Evolutionary conservation across 2,888 invertebrate genomes (phyloP).

Genomic region (Hipparchia semele): DNA sequence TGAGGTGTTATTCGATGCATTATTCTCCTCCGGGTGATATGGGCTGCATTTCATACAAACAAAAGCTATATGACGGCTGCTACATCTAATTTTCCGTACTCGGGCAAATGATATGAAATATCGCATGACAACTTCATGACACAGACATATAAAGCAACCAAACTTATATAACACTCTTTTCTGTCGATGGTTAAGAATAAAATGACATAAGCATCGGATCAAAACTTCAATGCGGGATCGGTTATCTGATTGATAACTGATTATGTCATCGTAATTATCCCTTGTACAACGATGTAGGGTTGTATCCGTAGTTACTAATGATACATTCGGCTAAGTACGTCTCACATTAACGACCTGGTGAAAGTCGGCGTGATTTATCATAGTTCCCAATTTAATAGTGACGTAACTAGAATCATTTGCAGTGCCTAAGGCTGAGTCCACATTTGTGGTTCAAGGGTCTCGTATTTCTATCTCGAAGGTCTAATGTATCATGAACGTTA

Average conservation of each 20-base stretch:
- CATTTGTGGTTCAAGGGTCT: neutral
- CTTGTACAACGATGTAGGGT: conserved; percentile 31
- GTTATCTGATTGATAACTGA: conserved; percentile 20
- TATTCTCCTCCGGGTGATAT: too few relatives aligned
- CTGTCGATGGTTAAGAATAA: neutral
- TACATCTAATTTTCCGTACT: too few relatives aligned
- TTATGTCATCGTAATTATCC: conserved; percentile 28
- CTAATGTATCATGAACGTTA: too few relatives aligned
- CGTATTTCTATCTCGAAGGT: too few relatives aligned
- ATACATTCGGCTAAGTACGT: conserved; percentile 39
- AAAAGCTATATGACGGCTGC: too few relatives aligned
- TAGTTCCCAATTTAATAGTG: conserved; percentile 43
- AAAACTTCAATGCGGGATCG: conserved; percentile 3
- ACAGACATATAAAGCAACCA: too few relatives aligned
- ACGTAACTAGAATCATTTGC: conserved; percentile 45
- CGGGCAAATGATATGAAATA: too few relatives aligned
- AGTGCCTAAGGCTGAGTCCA: conserved; percentile 18
- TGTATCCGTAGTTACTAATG: conserved; percentile 30
- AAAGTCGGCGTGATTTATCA: conserved; percentile 46
- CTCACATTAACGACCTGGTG: conserved; percentile 44
- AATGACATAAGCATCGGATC: neutral
- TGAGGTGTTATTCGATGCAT: too few relatives aligned
- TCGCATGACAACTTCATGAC: too few relatives aligned
- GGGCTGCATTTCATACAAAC: too few relatives aligned
- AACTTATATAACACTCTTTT: too few relatives aligned